These are phyloP conservation scores for Zaprionus obscuricornis DNA, from an alignment of 2,888 invertebrate species.

Conservation along the genomic window DNA sequence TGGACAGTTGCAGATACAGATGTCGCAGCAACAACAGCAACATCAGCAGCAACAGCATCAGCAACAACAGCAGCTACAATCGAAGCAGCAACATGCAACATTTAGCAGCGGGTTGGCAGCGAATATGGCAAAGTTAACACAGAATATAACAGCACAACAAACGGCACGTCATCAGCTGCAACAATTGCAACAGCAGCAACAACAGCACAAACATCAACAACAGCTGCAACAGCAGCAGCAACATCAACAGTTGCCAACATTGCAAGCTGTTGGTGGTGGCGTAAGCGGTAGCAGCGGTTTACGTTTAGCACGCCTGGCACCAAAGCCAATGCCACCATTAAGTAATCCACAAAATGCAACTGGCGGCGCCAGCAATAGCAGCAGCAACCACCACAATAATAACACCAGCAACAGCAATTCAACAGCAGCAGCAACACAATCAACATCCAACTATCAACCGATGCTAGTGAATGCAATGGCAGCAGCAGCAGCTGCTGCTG, in stretches of 20 bases:
- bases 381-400: too few relatives aligned
- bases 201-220: constrained; percentile 20
- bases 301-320: constrained; percentile 53
- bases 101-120: constrained; percentile 50
- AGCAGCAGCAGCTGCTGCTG: constrained; percentile 29
- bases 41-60: constrained; percentile 61
- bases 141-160: constrained; percentile 36
- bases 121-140: constrained; percentile 37
- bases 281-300: constrained; percentile 1
- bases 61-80: constrained; percentile 48
- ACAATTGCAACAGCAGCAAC: constrained; percentile 57
- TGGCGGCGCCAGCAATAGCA: too few relatives aligned
- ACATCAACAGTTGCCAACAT: constrained; percentile 46
- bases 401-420: too few relatives aligned
- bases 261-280: constrained; percentile 40
- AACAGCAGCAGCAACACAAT: neutral
- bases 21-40: constrained; percentile 60
- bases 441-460: constrained; percentile 52
- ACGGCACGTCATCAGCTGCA: constrained; percentile 57
- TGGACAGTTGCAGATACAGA: too few relatives aligned
- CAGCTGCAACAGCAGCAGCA: constrained; percentile 38
- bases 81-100: constrained; percentile 60
- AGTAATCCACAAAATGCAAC: constrained; percentile 60
- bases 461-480: constrained; percentile 61
- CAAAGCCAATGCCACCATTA: constrained; percentile 63